These are phyloP conservation scores for Proterorhinus semilunaris DNA, from an alignment of 2,113 vertebrate genomes.

Conservation along the genomic window DNA sequence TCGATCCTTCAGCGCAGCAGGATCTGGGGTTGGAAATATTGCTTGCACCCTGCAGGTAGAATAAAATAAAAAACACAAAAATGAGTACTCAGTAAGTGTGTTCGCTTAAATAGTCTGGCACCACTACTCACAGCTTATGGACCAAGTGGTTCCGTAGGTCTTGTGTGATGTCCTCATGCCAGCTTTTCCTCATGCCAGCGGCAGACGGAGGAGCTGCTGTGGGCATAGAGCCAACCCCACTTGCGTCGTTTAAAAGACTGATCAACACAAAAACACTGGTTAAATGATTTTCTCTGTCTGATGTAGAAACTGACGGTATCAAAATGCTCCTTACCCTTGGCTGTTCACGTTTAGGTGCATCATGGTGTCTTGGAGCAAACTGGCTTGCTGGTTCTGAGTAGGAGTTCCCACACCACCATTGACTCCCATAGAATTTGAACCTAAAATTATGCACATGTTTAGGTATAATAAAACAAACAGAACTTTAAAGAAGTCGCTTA, in stretches of 20 bases:
- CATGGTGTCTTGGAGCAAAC: conserved; percentile 89
- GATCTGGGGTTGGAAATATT: conserved; percentile 98
- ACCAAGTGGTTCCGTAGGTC: conserved; percentile 95
- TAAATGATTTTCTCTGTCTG: not conserved
- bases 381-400: conserved; percentile 76
- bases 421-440: conserved; percentile 88
- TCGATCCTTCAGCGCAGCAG: conserved; percentile 93
- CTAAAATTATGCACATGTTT: conserved; percentile 54
- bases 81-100: not conserved
- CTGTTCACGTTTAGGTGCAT: conserved; percentile 90
- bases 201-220: conserved; percentile 86
- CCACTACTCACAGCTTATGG: conserved; percentile 89
- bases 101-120: not conserved
- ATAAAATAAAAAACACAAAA: conserved; percentile 4
- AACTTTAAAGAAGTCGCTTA: too few species aligned
- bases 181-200: conserved; percentile 90
- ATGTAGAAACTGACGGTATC: not conserved
- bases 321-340: conserved; percentile 82
- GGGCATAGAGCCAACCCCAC: conserved; percentile 87
- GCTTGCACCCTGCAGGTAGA: conserved; percentile 86
- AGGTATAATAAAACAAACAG: too few species aligned
- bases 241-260: conserved; percentile 87
- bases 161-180: conserved; percentile 96
- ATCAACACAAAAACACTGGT: conserved; percentile 23
- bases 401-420: conserved; percentile 90